phyloP scores from a whole-genome alignment of 2,113 vertebrate genomes.

The Smithornis capensis region DNA sequence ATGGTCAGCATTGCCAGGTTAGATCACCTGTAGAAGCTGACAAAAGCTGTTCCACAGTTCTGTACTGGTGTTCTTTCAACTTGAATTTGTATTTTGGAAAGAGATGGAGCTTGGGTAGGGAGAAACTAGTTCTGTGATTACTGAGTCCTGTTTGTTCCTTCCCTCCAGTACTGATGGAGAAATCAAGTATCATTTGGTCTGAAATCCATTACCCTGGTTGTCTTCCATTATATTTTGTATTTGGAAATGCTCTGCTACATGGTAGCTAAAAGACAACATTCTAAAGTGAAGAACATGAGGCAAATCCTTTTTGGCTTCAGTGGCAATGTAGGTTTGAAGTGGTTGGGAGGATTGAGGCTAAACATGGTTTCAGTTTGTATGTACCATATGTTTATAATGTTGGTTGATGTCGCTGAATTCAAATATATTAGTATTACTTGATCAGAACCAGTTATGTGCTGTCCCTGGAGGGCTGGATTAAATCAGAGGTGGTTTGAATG shows the following conservation, averaged over 20 bases:
- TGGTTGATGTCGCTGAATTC: constrained; percentile 1
- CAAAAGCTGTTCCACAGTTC: background rate
- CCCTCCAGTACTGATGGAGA: background rate
- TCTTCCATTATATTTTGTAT: background rate
- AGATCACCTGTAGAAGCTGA: background rate
- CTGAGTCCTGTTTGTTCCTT: background rate
- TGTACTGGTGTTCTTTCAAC: background rate
- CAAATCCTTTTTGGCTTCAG: background rate
- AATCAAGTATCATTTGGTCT: background rate
- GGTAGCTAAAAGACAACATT: background rate
- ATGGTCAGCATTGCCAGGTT: background rate
- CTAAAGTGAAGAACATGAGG: background rate
- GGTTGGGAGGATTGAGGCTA: background rate
- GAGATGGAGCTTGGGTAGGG: background rate
- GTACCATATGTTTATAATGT: background rate
- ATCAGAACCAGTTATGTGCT: background rate
- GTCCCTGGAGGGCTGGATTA: constrained; percentile 48
- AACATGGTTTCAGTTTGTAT: background rate
- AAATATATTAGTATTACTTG: background rate
- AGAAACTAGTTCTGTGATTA: background rate
- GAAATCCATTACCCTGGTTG: background rate
- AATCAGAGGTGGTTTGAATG: background rate
- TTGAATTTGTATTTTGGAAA: background rate
- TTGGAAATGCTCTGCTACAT: background rate
- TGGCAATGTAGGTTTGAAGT: background rate